Conservation (phyloP, 2,113 vertebrate species). For the Poeciliopsis prolifica region DNA sequence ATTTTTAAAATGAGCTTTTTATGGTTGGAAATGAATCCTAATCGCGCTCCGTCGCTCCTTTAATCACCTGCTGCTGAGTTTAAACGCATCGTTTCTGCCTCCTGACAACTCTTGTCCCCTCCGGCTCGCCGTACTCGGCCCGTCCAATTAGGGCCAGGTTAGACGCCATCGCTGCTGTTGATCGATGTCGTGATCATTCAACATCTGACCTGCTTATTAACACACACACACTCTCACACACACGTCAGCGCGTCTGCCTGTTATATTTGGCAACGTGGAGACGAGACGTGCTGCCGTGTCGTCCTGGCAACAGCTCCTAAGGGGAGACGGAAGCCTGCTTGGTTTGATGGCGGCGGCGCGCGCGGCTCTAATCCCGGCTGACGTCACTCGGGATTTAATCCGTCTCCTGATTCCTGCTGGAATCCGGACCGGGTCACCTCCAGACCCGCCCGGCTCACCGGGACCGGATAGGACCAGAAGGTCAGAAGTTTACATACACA, state of each 20-base stretch:
- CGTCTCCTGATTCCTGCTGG: background rate
- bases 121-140: slow-evolving; percentile 15
- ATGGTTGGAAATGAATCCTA: slow-evolving; percentile 3
- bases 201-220: slow-evolving; percentile 20
- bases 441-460: too few relatives aligned
- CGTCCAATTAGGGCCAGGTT: slow-evolving; percentile 13
- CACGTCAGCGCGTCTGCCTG: slow-evolving; percentile 26
- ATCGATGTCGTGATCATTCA: slow-evolving; percentile 38
- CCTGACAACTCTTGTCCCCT: slow-evolving; percentile 20
- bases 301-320: slow-evolving; percentile 62
- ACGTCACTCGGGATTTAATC: slow-evolving; percentile 4
- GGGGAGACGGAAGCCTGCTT: slow-evolving; percentile 18
- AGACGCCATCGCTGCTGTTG: slow-evolving; percentile 26
- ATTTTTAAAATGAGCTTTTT: background rate
- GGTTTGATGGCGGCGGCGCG: slow-evolving; percentile 14
- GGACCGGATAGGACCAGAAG: too few relatives aligned
- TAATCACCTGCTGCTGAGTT: slow-evolving; percentile 5
- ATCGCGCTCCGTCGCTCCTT: background rate
- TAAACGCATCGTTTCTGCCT: slow-evolving; percentile 3
- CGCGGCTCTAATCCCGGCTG: background rate
- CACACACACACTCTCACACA: background rate
- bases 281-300: slow-evolving; percentile 46
- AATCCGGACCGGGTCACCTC: background rate
- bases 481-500: too few relatives aligned
- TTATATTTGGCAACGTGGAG: slow-evolving; percentile 62